Conservation (phyloP, 2,888 invertebrate genomes). For the Ochropleura leucogaster region DNA sequence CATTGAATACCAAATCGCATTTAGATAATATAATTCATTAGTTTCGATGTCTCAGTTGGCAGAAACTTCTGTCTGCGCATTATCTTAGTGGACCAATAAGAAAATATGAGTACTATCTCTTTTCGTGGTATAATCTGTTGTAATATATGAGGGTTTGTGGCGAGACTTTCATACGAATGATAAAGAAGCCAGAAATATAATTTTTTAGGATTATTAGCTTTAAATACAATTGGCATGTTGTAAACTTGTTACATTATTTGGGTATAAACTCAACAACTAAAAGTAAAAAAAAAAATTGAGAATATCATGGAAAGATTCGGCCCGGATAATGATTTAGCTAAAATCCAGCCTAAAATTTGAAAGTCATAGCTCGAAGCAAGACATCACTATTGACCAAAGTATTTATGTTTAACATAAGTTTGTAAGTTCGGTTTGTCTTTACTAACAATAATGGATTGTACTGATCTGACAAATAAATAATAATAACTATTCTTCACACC, state of each 20-base stretch:
- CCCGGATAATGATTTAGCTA: not conserved
- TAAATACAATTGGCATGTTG: not conserved
- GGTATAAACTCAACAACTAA: not conserved
- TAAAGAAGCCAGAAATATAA: not conserved
- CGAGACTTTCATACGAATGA: not conserved
- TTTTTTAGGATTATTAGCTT: not conserved
- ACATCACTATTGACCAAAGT: too few species aligned
- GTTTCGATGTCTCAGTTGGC: constrained; percentile 32
- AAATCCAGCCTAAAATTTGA: not conserved
- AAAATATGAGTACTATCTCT: constrained; percentile 5
- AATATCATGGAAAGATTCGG: not conserved
- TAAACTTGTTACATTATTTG: not conserved
- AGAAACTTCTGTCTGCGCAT: constrained; percentile 34
- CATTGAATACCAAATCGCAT: constrained; percentile 63
- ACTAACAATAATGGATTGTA: too few species aligned
- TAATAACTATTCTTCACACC: too few species aligned
- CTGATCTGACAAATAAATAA: too few species aligned
- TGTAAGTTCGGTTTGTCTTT: too few species aligned
- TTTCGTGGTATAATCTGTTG: constrained; percentile 3
- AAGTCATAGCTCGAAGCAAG: not conserved
- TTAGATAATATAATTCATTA: constrained; percentile 55
- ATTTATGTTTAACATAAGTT: too few species aligned
- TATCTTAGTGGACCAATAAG: constrained; percentile 29
- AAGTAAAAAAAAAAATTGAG: not conserved
- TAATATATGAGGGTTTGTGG: not conserved